Evolutionary conservation across 2,797 vertebrate genomes (phyloP), one percentile per base, ranked within the genome.

Genomic region (Ctenopoma multispine): DNA sequence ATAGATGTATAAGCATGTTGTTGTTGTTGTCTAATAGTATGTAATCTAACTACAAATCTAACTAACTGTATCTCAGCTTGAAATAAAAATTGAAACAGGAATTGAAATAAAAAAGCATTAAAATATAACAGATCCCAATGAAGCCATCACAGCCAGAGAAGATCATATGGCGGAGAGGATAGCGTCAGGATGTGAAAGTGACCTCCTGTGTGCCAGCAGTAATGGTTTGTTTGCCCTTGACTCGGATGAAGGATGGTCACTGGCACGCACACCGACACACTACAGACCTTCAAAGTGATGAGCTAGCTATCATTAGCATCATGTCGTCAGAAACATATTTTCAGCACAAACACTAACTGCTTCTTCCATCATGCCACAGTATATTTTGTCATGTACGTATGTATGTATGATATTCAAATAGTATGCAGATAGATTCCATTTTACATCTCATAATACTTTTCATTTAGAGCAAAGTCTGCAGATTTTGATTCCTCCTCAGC

Each of bases 261-360:
- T 0, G 31, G 63, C 62, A 7, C 47, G 21, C 40, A 27, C 55
- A 49, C 51, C 41, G 34, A 64, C 60, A 63, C 43, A 56, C 40
- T 38, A 18, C 59, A 63, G 8, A 44, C 63, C 20, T 31, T 41
- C 61, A 69, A 12, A 21, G 31, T 65, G 59, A 64, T 29, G 31
- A 70, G 60, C 69, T 63, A 57, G 57, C 71, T 72, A 72, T 69
- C 78, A 69, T 69, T 81, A 81, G 71, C 57, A 69, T 81, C 29
- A 47, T 31, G 55, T 13, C 58, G 69, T 31, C 36, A 50, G 23
- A 21, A 60, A 44, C 24, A 51, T 0, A n/a, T 56, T 36, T 50
- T 1, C 40, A 21, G 24, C 49, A 61, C 29, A 3, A 40, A 21
- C n/a, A 34, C 31, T 50, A 48, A 12, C 31, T 18, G 47, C 24